Evolutionary conservation across 2,797 vertebrate species (phyloP), one percentile per base, ranked within the genome.

Genomic region (Enteromius trimaculatus): DNA sequence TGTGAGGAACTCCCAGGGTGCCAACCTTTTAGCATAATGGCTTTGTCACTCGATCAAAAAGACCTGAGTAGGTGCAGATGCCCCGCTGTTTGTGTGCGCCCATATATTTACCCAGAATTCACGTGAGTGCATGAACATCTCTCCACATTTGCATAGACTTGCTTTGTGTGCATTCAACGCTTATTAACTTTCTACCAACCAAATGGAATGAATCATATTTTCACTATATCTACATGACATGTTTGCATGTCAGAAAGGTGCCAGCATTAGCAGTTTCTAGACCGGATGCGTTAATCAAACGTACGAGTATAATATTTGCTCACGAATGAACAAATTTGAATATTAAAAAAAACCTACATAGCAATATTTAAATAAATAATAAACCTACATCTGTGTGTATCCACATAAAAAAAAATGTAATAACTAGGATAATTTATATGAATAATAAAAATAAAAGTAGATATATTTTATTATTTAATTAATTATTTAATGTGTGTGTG

Each of bases 11-110:
- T 92, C 89, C 90, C 86, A 86, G 82, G 87, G 89, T 90, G 86
- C 86, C 87, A 74, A 87, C 89, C 83, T 92, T 94, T 93, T 92
- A 91, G 86, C 62, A 84, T 91, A 91, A 93, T 92, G 44, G 53
- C 31, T 81, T 68, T 84, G 62, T 86, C 82, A 78, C 81, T 86
- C 72, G 78, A 84, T 87, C 81, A 79, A 60, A 81, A 81, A 49
- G 77, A 26, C n/a, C 55, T 39, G 65, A 77, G 81, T 62, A 81
- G 77, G 62, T 74, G 66, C 77, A 62, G n/a, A 39, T 80, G 62
- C 58, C 75, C 80, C 11, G 37, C 47, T 71, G 77, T 53, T 74
- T 39, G 37, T 85, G 80, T 79, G 34, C 64, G 68, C 60, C 21
- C 65, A 47, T 82, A 23, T 79, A 62, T 58, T 83, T 83, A 70